phyloP scores from a whole-genome alignment of 2,888 invertebrate species.

The Podotricha telesiphe region DNA sequence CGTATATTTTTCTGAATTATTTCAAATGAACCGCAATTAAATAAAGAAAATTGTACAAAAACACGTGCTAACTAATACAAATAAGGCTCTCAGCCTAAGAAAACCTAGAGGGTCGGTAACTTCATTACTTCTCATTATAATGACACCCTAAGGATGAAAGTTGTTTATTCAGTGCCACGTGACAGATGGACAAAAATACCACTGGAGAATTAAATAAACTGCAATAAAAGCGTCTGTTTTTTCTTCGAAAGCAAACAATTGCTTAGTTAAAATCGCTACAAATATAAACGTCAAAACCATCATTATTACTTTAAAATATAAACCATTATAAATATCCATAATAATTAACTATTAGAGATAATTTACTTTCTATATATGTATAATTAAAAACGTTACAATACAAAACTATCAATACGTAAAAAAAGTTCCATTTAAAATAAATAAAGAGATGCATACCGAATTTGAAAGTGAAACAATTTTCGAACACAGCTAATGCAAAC shows the following conservation, averaged over 20 bases:
- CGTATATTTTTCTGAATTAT: constrained; percentile 7
- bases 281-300: background rate
- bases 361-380: too few relatives aligned
- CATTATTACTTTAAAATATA: too few relatives aligned
- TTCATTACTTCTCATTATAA: constrained; percentile 82
- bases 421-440: constrained; percentile 29
- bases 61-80: constrained; percentile 78
- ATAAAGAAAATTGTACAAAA: constrained; percentile 53
- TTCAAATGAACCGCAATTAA: constrained; percentile 29
- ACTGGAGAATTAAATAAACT: constrained; percentile 56
- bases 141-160: constrained; percentile 71
- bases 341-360: too few relatives aligned
- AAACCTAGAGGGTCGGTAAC: constrained; percentile 69
- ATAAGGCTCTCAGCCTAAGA: constrained; percentile 77
- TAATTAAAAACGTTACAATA: background rate
- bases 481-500: constrained; percentile 49
- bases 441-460: constrained; percentile 46
- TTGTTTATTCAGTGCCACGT: constrained; percentile 74
- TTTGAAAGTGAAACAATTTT: constrained; percentile 48
- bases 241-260: constrained; percentile 44
- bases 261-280: background rate
- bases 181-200: constrained; percentile 74
- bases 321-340: too few relatives aligned
- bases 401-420: background rate
- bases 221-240: constrained; percentile 57